These are phyloP conservation scores for Drosophila quadrilineata DNA, from an alignment of 1,140 invertebrate genomes.

Conservation along the genomic window DNA sequence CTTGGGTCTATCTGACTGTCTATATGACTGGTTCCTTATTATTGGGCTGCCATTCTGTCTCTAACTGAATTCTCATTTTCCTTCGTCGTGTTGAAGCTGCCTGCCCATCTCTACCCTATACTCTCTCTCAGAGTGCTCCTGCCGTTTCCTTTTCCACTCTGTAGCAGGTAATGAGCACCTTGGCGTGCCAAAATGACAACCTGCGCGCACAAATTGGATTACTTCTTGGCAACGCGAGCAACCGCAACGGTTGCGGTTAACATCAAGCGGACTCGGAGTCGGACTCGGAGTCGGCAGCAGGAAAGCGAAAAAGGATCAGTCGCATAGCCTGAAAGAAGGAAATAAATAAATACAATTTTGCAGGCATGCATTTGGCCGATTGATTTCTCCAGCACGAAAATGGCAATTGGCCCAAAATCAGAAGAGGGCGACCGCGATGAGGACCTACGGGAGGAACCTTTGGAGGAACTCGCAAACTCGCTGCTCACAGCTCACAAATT, in stretches of 20 bases:
- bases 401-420: slow-evolving; percentile 9
- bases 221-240: slow-evolving; percentile 59
- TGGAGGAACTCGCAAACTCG: background rate
- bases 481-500: slow-evolving; percentile 60
- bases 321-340: too few relatives aligned
- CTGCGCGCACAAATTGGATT: slow-evolving; percentile 73
- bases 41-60: background rate
- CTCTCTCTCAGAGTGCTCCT: background rate
- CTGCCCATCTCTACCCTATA: background rate
- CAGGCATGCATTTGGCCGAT: slow-evolving; percentile 62
- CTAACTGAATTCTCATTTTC: background rate
- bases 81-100: too few relatives aligned
- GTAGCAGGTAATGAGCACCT: slow-evolving; percentile 62
- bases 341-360: slow-evolving; percentile 72
- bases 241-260: slow-evolving; percentile 25
- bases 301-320: slow-evolving; percentile 30
- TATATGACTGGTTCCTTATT: too few relatives aligned
- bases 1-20: too few relatives aligned
- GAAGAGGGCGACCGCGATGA: background rate
- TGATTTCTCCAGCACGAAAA: slow-evolving; percentile 63
- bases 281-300: background rate
- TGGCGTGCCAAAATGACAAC: slow-evolving; percentile 67
- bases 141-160: background rate
- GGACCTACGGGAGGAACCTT: background rate
- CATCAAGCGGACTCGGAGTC: slow-evolving; percentile 23